phyloP scores from a whole-genome alignment of 1,140 invertebrate species.

The Amphibalanus amphitrite region DNA sequence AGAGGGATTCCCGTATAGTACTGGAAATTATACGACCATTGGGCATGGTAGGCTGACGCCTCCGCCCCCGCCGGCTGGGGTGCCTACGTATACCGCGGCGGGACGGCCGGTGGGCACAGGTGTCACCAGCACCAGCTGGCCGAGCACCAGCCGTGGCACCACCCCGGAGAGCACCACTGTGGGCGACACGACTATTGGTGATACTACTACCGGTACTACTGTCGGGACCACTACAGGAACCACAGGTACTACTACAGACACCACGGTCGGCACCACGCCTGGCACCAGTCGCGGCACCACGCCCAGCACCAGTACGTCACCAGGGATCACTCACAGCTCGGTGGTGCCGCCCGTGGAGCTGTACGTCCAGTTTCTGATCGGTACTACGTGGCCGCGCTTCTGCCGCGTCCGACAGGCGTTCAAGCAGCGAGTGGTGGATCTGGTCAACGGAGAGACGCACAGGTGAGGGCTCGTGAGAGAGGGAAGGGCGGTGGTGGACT shows the following conservation, averaged over 20 bases:
- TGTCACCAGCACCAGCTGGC: neutral
- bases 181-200: too few species aligned
- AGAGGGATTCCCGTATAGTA: too few species aligned
- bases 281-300: neutral
- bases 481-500: too few species aligned
- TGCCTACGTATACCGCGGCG: neutral
- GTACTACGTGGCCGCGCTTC: neutral
- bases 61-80: too few species aligned
- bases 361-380: neutral
- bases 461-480: neutral
- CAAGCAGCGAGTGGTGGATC: neutral
- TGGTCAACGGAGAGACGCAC: neutral
- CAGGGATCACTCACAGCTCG: neutral
- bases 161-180: neutral
- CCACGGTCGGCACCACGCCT: neutral
- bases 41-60: too few species aligned
- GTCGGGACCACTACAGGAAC: neutral
- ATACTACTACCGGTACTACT: neutral
- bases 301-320: neutral
- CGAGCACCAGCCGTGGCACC: neutral
- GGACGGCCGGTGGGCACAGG: neutral
- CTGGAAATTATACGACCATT: too few species aligned
- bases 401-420: neutral
- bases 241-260: neutral
- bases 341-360: neutral